Conservation (phyloP, 2,888 invertebrate species). For the Pristionchus fissidentatus region DNA sequence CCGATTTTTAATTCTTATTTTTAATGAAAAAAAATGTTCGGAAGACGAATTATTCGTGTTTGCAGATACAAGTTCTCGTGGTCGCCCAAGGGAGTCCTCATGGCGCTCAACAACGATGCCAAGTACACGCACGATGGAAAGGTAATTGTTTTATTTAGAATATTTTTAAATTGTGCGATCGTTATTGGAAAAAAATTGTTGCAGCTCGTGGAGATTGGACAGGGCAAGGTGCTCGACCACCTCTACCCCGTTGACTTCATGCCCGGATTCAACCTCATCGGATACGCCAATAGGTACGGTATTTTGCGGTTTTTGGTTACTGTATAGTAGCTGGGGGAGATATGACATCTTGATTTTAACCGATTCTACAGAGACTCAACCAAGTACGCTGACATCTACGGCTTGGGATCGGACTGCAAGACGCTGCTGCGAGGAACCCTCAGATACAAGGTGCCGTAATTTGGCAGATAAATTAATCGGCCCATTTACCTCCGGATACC, state of each 20-base stretch:
- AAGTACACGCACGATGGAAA: slow-evolving; percentile 88
- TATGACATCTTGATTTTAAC: neutral
- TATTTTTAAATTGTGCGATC: neutral
- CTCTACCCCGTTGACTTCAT: slow-evolving; percentile 88
- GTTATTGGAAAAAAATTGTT: slow-evolving; percentile 79
- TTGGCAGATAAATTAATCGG: slow-evolving; percentile 7
- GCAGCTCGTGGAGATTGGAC: slow-evolving; percentile 84
- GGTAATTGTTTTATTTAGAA: slow-evolving; percentile 77
- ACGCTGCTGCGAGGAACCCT: slow-evolving; percentile 94
- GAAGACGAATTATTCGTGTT: neutral
- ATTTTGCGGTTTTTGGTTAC: neutral
- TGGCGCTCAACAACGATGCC: slow-evolving; percentile 91
- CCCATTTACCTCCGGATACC: neutral
- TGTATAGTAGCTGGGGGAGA: neutral
- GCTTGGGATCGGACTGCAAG: slow-evolving; percentile 84
- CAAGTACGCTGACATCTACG: slow-evolving; percentile 88
- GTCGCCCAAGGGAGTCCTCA: slow-evolving; percentile 93
- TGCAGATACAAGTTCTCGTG: slow-evolving; percentile 90
- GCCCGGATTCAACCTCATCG: slow-evolving; percentile 97
- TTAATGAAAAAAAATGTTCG: neutral
- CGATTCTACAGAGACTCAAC: slow-evolving; percentile 88
- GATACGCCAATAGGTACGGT: slow-evolving; percentile 86
- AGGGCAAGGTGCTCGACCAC: slow-evolving; percentile 89
- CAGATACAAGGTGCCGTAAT: slow-evolving; percentile 87
- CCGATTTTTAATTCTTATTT: slow-evolving; percentile 68